phyloP scores from a whole-genome alignment of 2,888 invertebrate species.

The Melieria omissa region DNA sequence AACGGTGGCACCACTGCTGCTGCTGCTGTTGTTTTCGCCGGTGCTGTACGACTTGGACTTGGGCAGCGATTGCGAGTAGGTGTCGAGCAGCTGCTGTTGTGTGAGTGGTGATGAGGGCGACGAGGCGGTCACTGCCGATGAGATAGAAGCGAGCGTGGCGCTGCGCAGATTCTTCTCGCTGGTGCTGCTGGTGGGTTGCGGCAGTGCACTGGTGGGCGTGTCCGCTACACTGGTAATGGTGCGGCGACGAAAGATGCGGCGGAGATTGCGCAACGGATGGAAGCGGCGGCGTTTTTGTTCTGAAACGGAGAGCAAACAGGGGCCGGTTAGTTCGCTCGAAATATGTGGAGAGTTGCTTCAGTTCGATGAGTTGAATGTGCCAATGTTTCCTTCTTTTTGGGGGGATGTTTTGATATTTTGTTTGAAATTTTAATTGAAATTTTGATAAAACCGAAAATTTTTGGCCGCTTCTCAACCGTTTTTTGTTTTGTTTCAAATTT shows the following conservation, averaged over 20 bases:
- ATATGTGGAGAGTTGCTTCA: too few species aligned
- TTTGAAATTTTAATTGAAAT: too few species aligned
- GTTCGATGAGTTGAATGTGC: too few species aligned
- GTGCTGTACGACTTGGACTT: conserved; percentile 55
- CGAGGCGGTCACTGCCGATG: conserved; percentile 43
- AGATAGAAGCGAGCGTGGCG: conserved; percentile 47
- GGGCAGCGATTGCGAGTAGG: conserved; percentile 59
- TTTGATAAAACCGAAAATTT: too few species aligned
- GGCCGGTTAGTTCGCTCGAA: too few species aligned
- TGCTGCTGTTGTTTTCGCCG: conserved; percentile 14
- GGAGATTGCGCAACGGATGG: conserved; percentile 65
- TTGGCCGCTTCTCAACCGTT: too few species aligned
- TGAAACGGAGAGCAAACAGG: conserved; percentile 34
- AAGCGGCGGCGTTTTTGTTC: conserved; percentile 66
- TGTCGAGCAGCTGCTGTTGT: conserved; percentile 55
- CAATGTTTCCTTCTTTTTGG: too few species aligned
- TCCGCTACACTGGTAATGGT: conserved; percentile 59
- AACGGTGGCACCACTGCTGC: conserved; percentile 11
- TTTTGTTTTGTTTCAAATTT: too few species aligned
- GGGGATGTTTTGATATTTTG: too few species aligned
- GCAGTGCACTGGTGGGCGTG: conserved; percentile 42
- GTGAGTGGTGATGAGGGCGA: conserved; percentile 56
- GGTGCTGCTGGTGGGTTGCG: conserved; percentile 51
- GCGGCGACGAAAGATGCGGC: conserved; percentile 66
- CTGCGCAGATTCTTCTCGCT: conserved; percentile 61